These are phyloP conservation scores for Apostichopus japonicus DNA, from an alignment of 35 echinoderm and acorn worm species.

Conservation along the genomic window DNA sequence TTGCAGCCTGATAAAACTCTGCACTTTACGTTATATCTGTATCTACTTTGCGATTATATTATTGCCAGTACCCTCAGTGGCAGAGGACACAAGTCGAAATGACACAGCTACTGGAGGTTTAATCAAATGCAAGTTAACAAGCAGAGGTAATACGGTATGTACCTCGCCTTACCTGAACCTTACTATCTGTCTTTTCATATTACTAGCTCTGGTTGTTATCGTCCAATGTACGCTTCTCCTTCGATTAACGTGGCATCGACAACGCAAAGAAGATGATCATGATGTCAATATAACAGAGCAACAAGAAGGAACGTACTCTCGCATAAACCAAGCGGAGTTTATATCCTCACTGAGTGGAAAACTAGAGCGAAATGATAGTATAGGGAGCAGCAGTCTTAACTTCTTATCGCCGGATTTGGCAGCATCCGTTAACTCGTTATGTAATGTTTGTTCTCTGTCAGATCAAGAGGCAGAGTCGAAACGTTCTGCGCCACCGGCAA, in stretches of 20 bases:
- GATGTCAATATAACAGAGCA: background rate
- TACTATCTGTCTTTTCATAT: background rate
- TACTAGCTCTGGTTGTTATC: background rate
- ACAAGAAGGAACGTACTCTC: background rate
- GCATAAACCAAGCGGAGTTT: slow-evolving; percentile 31
- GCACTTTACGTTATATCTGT: background rate
- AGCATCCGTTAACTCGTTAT: background rate
- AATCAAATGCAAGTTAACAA: background rate
- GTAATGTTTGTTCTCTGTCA: background rate
- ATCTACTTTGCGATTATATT: background rate
- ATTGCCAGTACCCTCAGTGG: background rate
- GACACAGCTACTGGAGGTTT: background rate
- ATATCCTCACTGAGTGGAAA: slow-evolving; percentile 15
- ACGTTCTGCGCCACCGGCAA: background rate
- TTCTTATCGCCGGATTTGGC: background rate
- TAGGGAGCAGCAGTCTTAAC: slow-evolving; percentile 44
- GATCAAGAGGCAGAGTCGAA: background rate
- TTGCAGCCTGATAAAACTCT: background rate
- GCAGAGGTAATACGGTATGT: background rate
- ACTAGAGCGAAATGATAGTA: slow-evolving; percentile 46
- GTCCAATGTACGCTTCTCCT: background rate
- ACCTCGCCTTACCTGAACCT: background rate
- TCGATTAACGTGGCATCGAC: background rate
- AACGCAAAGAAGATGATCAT: background rate
- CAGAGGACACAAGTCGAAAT: background rate